Percentiles rank a stretch among this genome's conserved stretches.
These are phyloP conservation scores for Drosophila paranaensis DNA, from an alignment of 2,888 invertebrate genomes.

Conservation along the genomic window DNA sequence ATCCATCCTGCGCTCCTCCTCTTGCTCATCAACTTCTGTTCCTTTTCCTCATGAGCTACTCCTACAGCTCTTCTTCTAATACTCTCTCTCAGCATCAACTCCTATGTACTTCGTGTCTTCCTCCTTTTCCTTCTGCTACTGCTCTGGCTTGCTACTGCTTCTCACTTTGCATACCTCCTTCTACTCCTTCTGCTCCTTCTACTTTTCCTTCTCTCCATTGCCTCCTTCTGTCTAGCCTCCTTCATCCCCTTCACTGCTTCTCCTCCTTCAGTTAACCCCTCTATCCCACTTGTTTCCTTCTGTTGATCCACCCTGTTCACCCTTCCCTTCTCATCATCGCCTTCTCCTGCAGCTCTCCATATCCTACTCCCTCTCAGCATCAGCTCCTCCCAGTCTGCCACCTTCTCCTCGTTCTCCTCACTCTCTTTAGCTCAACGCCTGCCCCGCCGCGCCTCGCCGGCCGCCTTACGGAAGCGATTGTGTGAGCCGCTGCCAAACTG, in stretches of 20 bases:
- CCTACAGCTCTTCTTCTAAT: no score
- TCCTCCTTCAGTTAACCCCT: neutral
- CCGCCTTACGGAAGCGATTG: conserved; percentile 80
- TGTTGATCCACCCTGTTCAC: neutral
- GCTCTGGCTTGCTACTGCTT: neutral
- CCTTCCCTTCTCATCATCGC: no score
- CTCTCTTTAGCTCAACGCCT: conserved; percentile 26
- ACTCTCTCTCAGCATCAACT: no score
- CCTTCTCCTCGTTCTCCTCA: neutral
- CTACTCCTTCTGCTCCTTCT: neutral
- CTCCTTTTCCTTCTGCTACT: neutral
- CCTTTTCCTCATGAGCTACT: no score
- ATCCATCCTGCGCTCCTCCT: no score
- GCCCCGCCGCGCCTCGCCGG: conserved; percentile 59
- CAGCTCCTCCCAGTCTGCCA: no score
- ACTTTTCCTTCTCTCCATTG: neutral
- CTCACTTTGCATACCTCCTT: no score
- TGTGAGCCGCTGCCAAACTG: conserved; percentile 66
- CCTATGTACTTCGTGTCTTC: no score
- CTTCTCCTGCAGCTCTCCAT: neutral
- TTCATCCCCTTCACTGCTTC: neutral
- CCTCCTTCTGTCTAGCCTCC: neutral
- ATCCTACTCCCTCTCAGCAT: no score
- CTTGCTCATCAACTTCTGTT: no score
- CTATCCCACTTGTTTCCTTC: neutral